Evolutionary conservation across 2,113 vertebrate genomes (phyloP).

Genomic region (Hemicordylus capensis): DNA sequence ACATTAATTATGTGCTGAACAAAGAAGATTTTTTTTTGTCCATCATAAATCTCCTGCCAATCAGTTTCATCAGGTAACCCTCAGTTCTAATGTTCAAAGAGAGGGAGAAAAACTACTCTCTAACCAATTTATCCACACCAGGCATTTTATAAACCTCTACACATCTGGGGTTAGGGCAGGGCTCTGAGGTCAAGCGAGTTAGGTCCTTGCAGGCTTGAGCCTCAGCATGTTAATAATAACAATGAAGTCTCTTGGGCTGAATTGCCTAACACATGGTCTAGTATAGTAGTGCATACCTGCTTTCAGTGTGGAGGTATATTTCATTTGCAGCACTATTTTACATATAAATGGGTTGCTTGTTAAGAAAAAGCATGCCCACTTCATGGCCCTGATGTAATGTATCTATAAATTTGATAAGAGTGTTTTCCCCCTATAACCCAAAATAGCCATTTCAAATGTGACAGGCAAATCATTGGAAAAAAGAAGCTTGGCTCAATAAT

Average conservation of each 20-base stretch:
- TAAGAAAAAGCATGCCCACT: conserved; percentile 30
- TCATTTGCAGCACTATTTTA: conserved; percentile 22
- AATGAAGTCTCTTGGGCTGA: background rate
- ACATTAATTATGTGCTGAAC: too few species aligned
- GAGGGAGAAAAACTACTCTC: too few species aligned
- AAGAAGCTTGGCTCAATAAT: background rate
- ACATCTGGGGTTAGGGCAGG: background rate
- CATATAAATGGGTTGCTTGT: conserved; percentile 5
- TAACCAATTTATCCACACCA: too few species aligned
- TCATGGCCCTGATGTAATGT: background rate
- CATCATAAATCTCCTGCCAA: too few species aligned
- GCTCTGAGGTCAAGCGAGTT: background rate
- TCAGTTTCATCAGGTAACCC: too few species aligned
- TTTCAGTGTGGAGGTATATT: background rate
- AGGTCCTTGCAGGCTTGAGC: background rate
- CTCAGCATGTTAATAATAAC: background rate
- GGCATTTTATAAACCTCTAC: too few species aligned
- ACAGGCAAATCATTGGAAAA: background rate
- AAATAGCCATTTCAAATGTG: conserved; percentile 28
- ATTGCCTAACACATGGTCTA: background rate
- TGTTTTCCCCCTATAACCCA: background rate
- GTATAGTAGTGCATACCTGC: background rate
- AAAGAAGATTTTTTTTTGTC: too few species aligned
- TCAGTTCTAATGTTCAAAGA: too few species aligned
- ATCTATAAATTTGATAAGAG: conserved; percentile 35